Percentiles rank a stretch among this genome's conserved stretches.
phyloP scores from a whole-genome alignment of 2,113 vertebrate genomes.

The Toxotes chatareus region DNA sequence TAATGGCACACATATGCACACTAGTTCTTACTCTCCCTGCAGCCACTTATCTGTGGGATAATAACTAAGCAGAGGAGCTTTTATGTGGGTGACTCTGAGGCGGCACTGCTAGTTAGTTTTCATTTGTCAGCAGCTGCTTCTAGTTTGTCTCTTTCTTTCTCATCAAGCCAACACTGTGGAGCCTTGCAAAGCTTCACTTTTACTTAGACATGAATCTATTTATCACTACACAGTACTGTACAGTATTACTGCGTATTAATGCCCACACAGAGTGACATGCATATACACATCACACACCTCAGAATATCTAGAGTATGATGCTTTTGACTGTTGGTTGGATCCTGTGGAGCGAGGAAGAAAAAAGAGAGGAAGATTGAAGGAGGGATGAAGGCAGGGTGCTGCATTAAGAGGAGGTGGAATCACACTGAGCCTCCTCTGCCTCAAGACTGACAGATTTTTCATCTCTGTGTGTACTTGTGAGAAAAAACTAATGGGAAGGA shows the following conservation, averaged over 20 bases:
- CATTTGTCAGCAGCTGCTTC: constrained; percentile 54
- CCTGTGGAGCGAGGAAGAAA: not conserved
- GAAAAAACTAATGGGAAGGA: not conserved
- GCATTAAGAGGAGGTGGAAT: constrained; percentile 35
- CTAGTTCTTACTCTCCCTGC: constrained; percentile 26
- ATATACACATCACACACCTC: not conserved
- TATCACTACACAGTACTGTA: not conserved
- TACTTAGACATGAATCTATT: not conserved
- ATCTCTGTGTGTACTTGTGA: constrained; percentile 38
- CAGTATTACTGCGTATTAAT: constrained; percentile 1
- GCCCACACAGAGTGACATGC: not conserved
- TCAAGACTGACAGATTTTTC: constrained; percentile 33
- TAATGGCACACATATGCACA: constrained; percentile 57
- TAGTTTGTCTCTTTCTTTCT: constrained; percentile 47
- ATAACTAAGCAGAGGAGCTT: constrained; percentile 49
- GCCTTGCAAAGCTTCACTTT: constrained; percentile 33
- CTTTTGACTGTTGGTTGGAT: not conserved
- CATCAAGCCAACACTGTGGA: constrained; percentile 19
- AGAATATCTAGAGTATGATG: not conserved
- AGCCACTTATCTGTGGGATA: constrained; percentile 53
- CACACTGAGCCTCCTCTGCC: constrained; percentile 26
- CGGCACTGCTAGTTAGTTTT: constrained; percentile 60
- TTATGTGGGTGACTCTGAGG: constrained; percentile 65
- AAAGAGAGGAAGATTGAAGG: not conserved
- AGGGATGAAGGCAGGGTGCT: constrained; percentile 26